Conservation (phyloP, 2,888 invertebrate genomes). For the Dichetophora obliterata region DNA sequence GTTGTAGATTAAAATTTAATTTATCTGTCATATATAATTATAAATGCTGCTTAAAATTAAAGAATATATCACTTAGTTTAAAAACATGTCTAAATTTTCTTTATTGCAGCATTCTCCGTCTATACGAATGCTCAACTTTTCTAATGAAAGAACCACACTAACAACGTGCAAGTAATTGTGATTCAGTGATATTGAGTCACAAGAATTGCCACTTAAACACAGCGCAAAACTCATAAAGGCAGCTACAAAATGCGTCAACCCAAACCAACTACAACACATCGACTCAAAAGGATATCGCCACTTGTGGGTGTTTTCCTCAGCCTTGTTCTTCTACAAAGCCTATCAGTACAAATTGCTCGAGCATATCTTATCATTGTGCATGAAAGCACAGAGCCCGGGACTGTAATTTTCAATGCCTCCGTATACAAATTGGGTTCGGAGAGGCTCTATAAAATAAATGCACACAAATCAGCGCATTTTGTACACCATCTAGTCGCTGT, state of each 20-base stretch:
- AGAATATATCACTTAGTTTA: too few species aligned
- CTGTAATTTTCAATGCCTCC: conserved; percentile 82
- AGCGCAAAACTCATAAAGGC: neutral
- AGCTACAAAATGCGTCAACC: conserved; percentile 15
- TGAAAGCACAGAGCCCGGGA: conserved; percentile 75
- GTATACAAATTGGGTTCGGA: conserved; percentile 85
- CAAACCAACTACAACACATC: neutral
- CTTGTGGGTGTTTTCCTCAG: neutral
- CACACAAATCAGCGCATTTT: conserved; percentile 85
- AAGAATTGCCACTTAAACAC: neutral
- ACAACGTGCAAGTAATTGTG: neutral
- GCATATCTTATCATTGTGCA: conserved; percentile 75
- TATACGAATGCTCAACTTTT: too few species aligned
- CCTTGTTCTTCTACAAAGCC: conserved; percentile 38
- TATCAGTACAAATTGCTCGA: conserved; percentile 52
- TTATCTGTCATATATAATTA: too few species aligned
- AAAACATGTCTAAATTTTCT: too few species aligned
- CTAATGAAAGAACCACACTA: too few species aligned
- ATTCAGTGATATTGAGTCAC: neutral
- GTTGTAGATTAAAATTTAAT: too few species aligned
- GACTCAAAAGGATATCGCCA: neutral
- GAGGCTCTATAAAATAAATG: conserved; percentile 83
- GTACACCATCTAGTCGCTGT: conserved; percentile 84
- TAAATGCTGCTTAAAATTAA: too few species aligned
- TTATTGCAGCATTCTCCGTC: too few species aligned